Evolutionary conservation across 1,140 invertebrate species (phyloP).

Genomic region (Leptopilina boulardi): DNA sequence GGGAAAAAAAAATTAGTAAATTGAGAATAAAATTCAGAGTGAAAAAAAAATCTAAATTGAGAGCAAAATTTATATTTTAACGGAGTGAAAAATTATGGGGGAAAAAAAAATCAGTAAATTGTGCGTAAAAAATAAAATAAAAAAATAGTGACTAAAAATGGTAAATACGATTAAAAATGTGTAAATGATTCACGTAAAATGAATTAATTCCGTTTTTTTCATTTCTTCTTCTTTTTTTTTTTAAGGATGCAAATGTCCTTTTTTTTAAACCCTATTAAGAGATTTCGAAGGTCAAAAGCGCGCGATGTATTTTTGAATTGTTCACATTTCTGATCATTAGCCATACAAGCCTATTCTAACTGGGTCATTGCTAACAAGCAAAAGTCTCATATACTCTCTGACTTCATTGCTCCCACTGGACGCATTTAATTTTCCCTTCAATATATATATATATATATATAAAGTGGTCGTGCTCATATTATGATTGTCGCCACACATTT

Average conservation of each 20-base stretch:
- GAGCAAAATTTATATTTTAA: no score
- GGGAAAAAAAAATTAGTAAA: no score
- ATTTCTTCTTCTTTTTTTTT: no score
- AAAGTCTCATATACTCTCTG: conserved; percentile 62
- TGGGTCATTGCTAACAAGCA: conserved; percentile 70
- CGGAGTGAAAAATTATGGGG: no score
- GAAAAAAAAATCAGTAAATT: not conserved
- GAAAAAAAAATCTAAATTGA: no score
- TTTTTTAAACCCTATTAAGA: not conserved
- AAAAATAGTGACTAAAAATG: not conserved
- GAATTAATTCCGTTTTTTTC: not conserved
- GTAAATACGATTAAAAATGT: not conserved
- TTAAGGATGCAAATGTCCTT: conserved; percentile 12
- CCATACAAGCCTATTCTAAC: conserved; percentile 64
- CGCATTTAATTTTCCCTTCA: conserved; percentile 61
- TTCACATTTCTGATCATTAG: conserved; percentile 63
- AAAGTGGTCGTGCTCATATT: conserved; percentile 47
- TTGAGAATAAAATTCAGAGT: no score
- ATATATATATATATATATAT: conserved; percentile 24
- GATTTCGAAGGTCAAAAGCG: conserved; percentile 8
- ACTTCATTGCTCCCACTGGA: conserved; percentile 40
- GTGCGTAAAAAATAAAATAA: not conserved
- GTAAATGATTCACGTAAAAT: not conserved
- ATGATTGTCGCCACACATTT: conserved; percentile 1
- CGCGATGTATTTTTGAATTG: conserved; percentile 26